A percentile compares a stretch with the other conserved stretches of the same genome.
phyloP scores from a whole-genome alignment of 2,888 invertebrate species.

The Nemurella pictetii region DNA sequence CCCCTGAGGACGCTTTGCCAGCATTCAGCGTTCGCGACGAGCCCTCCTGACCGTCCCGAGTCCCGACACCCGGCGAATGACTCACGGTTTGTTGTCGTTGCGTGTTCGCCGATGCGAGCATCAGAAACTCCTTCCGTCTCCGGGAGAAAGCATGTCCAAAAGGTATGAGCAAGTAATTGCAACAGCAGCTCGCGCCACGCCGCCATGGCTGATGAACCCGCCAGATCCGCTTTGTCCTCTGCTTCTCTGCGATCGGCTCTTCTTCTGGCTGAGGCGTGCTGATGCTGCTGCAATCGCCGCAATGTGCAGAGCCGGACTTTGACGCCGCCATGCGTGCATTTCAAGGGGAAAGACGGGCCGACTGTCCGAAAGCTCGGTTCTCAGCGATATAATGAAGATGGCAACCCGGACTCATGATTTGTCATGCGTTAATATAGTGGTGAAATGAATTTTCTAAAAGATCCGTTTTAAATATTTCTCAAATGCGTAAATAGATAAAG shows the following conservation, averaged over 20 bases:
- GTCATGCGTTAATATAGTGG: no score
- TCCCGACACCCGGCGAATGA: background rate
- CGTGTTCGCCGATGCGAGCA: background rate
- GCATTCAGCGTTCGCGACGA: no score
- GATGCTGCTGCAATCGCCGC: background rate
- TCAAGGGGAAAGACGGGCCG: no score
- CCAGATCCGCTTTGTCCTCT: background rate
- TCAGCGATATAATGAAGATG: no score
- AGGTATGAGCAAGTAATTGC: background rate
- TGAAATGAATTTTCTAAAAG: no score
- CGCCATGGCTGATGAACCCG: background rate
- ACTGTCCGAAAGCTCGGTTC: no score
- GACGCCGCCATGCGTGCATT: background rate
- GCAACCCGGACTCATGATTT: no score
- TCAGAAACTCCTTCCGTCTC: conserved; percentile 17
- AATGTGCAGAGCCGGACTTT: background rate
- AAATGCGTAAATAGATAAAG: no score
- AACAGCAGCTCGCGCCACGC: background rate
- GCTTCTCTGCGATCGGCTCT: no score
- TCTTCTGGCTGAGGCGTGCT: no score
- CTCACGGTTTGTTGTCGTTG: background rate
- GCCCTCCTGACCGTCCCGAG: background rate
- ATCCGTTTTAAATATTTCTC: no score
- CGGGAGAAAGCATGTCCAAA: conserved; percentile 16
- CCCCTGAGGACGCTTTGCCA: no score